Conservation (phyloP, 2,888 invertebrate species). For the Tetanocera ferruginea region DNA sequence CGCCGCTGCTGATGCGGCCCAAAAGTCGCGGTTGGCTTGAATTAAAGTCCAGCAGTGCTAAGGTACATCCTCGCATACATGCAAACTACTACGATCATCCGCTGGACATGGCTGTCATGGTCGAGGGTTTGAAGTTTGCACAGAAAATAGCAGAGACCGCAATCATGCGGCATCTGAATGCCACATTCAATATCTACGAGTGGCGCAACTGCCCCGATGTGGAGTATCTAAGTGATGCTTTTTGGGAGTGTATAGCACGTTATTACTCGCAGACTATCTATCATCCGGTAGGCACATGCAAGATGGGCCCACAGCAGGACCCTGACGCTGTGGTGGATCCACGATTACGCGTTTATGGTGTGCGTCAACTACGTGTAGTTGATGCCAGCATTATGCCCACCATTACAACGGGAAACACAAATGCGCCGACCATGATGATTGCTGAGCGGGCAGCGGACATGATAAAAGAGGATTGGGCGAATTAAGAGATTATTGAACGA, state of each 20-base stretch:
- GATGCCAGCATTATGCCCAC: slow-evolving; percentile 89
- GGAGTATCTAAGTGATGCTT: slow-evolving; percentile 79
- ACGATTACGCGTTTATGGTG: slow-evolving; percentile 77
- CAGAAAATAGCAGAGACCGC: slow-evolving; percentile 75
- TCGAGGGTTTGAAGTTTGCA: slow-evolving; percentile 81
- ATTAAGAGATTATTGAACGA: neutral
- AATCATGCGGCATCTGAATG: slow-evolving; percentile 75
- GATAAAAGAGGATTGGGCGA: slow-evolving; percentile 82
- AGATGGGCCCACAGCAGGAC: slow-evolving; percentile 79
- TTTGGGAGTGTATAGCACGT: slow-evolving; percentile 82
- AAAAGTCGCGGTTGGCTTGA: slow-evolving; percentile 79
- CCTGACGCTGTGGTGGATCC: slow-evolving; percentile 79
- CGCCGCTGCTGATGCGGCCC: slow-evolving; percentile 81
- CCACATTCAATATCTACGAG: slow-evolving; percentile 75
- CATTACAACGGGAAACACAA: slow-evolving; percentile 84
- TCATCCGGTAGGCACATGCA: slow-evolving; percentile 85
- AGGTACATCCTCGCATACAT: slow-evolving; percentile 84
- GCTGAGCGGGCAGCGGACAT: slow-evolving; percentile 87
- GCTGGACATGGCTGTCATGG: slow-evolving; percentile 79
- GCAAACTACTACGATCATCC: slow-evolving; percentile 87
- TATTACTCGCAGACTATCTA: slow-evolving; percentile 85
- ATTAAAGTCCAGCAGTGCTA: slow-evolving; percentile 78
- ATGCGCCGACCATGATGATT: slow-evolving; percentile 87
- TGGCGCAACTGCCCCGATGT: slow-evolving; percentile 78
- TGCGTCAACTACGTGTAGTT: slow-evolving; percentile 79